Evolutionary conservation across 2,113 vertebrate species (phyloP), one percentile per base, ranked within the genome.

Genomic region (Macrotus californicus): DNA sequence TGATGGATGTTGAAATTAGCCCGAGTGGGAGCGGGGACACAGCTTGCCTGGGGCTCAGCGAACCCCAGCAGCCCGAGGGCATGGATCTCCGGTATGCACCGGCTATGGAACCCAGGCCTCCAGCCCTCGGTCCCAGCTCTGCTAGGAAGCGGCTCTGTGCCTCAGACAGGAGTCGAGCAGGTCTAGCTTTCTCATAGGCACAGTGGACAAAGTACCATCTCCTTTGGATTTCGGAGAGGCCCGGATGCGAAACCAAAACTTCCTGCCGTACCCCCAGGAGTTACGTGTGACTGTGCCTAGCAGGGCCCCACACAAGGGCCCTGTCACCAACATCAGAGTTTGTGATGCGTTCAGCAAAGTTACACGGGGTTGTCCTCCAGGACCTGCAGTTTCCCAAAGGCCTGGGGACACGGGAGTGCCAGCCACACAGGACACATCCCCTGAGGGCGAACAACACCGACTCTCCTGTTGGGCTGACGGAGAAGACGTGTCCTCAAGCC

Each of bases 1-100:
- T 72, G n/a, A 41, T 66, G 41, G 26, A 31, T 43, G 73, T 73
- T 10, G 48, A 69, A 50, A 50, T 19, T n/a, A 31, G n/a, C 50
- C 0, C 18, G 48, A 94, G 7, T 2, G 11, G 9, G n/a, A 69
- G 66, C n/a, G 1, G 26, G 5, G 0, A 4, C 59, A 5, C 59
- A 29, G 4, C 59, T 1, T 11, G 24, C 59, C 59, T 26, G 7
- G 54, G 54, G 54, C 54, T 56, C 54, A 56, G 56, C 56, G 7
- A 1, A 5, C 59, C 59, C 59, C 24, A 16, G 56, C 56, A 59
- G 56, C 21, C 36, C 34, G n/a, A 39, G 8, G 64, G 8, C 1
- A 6, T 2, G 0, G 36, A 39, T 46, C 64, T 31, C 75, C 54
- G 31, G 31, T 24, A 77, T 1, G n/a, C 21, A 34, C 0, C 43